Evolutionary conservation across 2,797 vertebrate genomes (phyloP).

Genomic region (Falco biarmicus): DNA sequence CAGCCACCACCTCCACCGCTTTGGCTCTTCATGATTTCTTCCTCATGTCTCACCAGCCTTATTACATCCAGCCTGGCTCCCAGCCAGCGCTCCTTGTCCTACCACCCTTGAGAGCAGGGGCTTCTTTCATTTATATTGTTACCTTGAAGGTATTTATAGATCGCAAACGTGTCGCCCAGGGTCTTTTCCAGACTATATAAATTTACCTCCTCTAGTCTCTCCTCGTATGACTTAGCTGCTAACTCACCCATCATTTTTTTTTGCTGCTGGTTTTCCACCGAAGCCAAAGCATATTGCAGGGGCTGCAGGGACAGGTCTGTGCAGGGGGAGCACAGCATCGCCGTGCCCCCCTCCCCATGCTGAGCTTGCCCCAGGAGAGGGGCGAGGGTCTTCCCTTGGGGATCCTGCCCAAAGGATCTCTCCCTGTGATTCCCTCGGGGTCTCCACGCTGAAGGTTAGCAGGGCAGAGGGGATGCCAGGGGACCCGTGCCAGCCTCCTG

Average conservation of each 20-base stretch:
- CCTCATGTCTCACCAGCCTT: neutral
- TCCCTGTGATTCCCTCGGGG: neutral
- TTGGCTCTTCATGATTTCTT: neutral
- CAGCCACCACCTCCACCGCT: neutral
- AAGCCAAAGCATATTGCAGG: neutral
- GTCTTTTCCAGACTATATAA: neutral
- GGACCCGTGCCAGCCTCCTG: neutral
- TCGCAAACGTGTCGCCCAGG: neutral
- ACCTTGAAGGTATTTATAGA: constrained; percentile 7
- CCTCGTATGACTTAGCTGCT: accelerated
- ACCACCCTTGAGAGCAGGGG: neutral
- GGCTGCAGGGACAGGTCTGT: neutral
- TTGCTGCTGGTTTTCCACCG: neutral
- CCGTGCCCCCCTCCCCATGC: accelerated
- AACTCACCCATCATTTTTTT: neutral
- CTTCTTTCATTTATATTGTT: neutral
- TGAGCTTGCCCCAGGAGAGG: neutral
- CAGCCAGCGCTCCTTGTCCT: neutral
- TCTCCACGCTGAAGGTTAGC: neutral
- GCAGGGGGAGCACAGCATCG: neutral
- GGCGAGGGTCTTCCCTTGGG: neutral
- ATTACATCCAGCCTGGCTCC: neutral
- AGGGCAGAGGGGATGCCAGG: accelerated
- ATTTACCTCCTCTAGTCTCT: neutral
- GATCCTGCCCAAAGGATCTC: neutral